These are phyloP conservation scores for Pygmarrhopalites habei DNA, from an alignment of 1,140 invertebrate species.

Conservation along the genomic window DNA sequence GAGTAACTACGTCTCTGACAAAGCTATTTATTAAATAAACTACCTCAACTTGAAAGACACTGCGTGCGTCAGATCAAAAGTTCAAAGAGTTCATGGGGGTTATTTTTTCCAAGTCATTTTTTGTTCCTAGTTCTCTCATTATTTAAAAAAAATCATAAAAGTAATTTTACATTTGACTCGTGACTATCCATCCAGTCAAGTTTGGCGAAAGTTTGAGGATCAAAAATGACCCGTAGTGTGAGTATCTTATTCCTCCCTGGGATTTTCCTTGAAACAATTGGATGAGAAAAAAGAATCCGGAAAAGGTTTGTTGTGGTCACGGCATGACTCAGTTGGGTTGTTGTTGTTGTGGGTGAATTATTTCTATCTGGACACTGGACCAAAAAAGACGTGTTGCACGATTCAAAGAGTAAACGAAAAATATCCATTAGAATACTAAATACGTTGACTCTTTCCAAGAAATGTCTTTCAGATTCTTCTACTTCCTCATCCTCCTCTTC, in stretches of 20 bases:
- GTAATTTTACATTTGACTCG: slow-evolving; percentile 15
- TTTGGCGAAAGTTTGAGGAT: slow-evolving; percentile 21
- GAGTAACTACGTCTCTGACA: no score
- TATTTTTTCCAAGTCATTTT: no score
- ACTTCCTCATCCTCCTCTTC: neutral
- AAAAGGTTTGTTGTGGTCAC: slow-evolving; percentile 1
- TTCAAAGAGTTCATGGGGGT: no score
- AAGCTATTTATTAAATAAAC: no score
- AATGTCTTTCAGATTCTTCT: slow-evolving; percentile 1
- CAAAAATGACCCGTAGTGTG: neutral
- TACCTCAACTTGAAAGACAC: no score
- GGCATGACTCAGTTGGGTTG: neutral
- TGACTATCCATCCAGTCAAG: slow-evolving; percentile 10
- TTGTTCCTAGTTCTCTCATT: no score
- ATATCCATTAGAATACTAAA: slow-evolving; percentile 29
- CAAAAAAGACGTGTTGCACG: slow-evolving; percentile 19
- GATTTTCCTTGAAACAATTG: neutral
- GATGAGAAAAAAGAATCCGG: neutral
- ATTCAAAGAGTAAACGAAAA: slow-evolving; percentile 31
- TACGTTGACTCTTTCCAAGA: slow-evolving; percentile 11
- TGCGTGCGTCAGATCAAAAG: no score
- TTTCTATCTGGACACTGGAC: neutral
- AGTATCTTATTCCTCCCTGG: neutral
- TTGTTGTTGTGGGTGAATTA: neutral
- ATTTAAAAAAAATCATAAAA: neutral